phyloP scores from a whole-genome alignment of 2,888 invertebrate genomes.

The Graphium colonna region DNA sequence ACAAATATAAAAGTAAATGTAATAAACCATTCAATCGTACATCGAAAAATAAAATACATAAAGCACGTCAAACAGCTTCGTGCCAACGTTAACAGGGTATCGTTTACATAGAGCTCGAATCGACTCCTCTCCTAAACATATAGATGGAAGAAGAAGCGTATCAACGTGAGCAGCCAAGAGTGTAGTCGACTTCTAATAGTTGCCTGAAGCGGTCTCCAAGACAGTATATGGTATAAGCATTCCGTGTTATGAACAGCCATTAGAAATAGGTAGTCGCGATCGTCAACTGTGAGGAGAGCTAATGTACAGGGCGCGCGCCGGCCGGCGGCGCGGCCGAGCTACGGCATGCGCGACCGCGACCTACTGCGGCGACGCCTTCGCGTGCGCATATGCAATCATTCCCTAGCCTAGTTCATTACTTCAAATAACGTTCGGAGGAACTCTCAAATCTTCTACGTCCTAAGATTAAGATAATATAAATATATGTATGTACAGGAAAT shows the following conservation, averaged over 20 bases:
- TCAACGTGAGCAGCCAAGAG: constrained; percentile 77
- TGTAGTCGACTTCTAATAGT: constrained; percentile 77
- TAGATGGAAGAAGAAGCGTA: constrained; percentile 76
- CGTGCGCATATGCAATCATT: constrained; percentile 41
- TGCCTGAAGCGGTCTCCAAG: constrained; percentile 69
- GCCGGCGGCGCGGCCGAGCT: constrained; percentile 24
- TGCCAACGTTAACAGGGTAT: constrained; percentile 68
- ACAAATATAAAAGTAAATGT: constrained; percentile 55
- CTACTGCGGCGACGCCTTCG: constrained; percentile 37
- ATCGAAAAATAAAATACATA: constrained; percentile 65
- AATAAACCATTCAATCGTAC: constrained; percentile 71
- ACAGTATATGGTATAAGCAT: constrained; percentile 68
- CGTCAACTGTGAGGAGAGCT: constrained; percentile 49
- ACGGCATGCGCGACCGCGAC: constrained; percentile 49
- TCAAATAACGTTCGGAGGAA: constrained; percentile 46
- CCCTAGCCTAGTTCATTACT: constrained; percentile 42
- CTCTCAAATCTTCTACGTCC: constrained; percentile 56
- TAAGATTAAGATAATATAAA: constrained; percentile 50
- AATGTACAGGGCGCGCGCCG: constrained; percentile 45
- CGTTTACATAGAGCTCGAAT: constrained; percentile 60
- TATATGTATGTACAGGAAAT: constrained; percentile 64
- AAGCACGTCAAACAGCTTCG: constrained; percentile 79
- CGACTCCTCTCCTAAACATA: constrained; percentile 69
- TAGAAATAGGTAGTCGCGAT: constrained; percentile 49
- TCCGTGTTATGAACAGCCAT: constrained; percentile 76